A percentile compares a stretch with the other conserved stretches of the same genome.
Conservation (phyloP, 2,797 vertebrate species). For the Botia almorhae region DNA sequence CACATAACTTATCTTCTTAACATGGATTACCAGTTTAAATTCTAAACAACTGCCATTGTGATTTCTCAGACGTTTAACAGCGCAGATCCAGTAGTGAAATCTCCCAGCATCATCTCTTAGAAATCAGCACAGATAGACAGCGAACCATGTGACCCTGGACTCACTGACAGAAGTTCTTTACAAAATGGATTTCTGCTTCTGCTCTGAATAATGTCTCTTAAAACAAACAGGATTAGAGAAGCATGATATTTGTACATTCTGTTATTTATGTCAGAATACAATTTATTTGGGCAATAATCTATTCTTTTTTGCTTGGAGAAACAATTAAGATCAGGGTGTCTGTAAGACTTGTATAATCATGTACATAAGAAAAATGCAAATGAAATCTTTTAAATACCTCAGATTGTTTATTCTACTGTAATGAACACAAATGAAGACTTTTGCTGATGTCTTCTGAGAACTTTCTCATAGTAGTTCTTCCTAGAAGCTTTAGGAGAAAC, state of each 20-base stretch:
- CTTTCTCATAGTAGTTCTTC: too few species aligned
- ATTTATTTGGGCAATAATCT: neutral
- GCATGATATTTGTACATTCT: neutral
- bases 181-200: neutral
- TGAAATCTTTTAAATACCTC: neutral
- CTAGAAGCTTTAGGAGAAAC: too few species aligned
- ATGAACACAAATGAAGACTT: neutral
- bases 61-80: conserved; percentile 36
- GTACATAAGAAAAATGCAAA: neutral
- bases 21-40: too few species aligned
- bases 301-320: neutral
- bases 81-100: conserved; percentile 49
- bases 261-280: neutral
- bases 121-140: conserved; percentile 45
- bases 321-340: neutral
- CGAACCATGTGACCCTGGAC: conserved; percentile 25
- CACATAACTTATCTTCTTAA: neutral
- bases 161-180: conserved; percentile 19
- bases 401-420: neutral
- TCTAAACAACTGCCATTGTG: too few species aligned
- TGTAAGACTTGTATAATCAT: neutral
- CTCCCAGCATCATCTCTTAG: conserved; percentile 37
- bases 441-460: neutral
- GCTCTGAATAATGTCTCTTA: conserved; percentile 5
- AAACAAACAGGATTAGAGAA: neutral